Base-by-base conservation (phyloP, 2,888 invertebrate genomes). In the Hoplodrina blanda region DNA sequence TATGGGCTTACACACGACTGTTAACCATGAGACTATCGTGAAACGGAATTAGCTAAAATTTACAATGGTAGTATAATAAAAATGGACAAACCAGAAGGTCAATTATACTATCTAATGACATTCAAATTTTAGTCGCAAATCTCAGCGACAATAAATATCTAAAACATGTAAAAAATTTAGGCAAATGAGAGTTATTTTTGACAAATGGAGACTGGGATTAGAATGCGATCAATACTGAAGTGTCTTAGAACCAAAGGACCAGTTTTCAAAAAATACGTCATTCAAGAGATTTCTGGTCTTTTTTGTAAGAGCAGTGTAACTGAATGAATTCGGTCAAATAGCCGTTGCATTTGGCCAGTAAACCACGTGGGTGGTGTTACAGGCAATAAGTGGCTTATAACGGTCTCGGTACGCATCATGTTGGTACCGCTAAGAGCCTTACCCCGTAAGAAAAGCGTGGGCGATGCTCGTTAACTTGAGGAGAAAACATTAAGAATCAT, bases 401-500 rank as follows among this genome's bases (percentile, higher is more conserved):
- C 78, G 82, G 78, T 57, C 15, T 17, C 20, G 53, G 50, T 62
- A 66, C 61, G 71, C 50, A 59, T 77, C 66, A 52, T 66, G 56
- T 41, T 8, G 41, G 61, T 78, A 71, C 78, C 78, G 78, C 82
- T 81, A 81, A 33, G 78, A 81, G 63, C 63, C 52, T 69, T 73
- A 79, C 56, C 54, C 74, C 17, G 57, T 56, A 52, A 44, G 61
- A 55, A 54, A 62, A 25, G 63, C 30, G 78, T 78, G 78, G 78
- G 78, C 54, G 78, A 41, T 10, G 30, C 56, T 61, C 53, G 78
- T 71, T 66, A 60, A 62, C 20, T 63, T 46, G 49, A 60, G 2
- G 33, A 53, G 55, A 56, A 62, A 63, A 53, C 33, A 53, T 66
- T 62, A 53, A 52, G n/a, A 64, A 49, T 25, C 17, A 62, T 57